These are phyloP conservation scores for Octodonta nipae DNA, from an alignment of 2,888 invertebrate species.

Conservation along the genomic window DNA sequence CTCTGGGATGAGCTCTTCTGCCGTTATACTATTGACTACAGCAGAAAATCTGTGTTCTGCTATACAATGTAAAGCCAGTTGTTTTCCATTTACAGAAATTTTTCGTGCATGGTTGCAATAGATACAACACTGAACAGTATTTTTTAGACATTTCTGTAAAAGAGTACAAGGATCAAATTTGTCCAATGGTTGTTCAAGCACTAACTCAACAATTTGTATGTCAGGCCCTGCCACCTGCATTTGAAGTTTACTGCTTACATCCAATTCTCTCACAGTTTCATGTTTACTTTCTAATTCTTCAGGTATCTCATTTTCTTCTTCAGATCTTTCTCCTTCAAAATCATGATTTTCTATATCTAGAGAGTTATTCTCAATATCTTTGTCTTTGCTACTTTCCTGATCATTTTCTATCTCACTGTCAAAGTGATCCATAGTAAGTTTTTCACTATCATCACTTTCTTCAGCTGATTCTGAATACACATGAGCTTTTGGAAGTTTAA, in stretches of 20 bases:
- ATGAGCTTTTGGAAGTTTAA: conserved; percentile 39
- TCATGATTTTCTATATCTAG: too few species aligned
- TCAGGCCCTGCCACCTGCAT: conserved; percentile 47
- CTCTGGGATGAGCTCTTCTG: conserved; percentile 56
- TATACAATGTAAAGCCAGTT: conserved; percentile 65
- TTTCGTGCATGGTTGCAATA: conserved; percentile 78
- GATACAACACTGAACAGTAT: conserved; percentile 57
- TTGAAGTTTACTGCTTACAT: conserved; percentile 11
- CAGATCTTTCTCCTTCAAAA: too few species aligned
- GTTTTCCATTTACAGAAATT: conserved; percentile 72
- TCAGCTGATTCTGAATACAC: conserved; percentile 28
- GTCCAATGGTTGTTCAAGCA: conserved; percentile 61
- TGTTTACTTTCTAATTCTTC: conserved; percentile 33
- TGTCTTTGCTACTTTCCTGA: conserved; percentile 30
- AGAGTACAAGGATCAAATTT: conserved; percentile 58
- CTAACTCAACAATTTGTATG: conserved; percentile 53
- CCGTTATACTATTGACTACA: conserved; percentile 62
- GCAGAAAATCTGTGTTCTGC: conserved; percentile 69
- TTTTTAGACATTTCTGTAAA: conserved; percentile 57
- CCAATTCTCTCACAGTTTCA: conserved; percentile 23
- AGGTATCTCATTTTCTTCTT: conserved; percentile 8
- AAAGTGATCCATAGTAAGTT: conserved; percentile 41
- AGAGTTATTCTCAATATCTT: too few species aligned
- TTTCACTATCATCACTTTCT: conserved; percentile 46
- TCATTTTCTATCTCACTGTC: conserved; percentile 33